Base-by-base conservation (phyloP, 64 coral and sea anemone species). In the Actinia equina region DNA sequence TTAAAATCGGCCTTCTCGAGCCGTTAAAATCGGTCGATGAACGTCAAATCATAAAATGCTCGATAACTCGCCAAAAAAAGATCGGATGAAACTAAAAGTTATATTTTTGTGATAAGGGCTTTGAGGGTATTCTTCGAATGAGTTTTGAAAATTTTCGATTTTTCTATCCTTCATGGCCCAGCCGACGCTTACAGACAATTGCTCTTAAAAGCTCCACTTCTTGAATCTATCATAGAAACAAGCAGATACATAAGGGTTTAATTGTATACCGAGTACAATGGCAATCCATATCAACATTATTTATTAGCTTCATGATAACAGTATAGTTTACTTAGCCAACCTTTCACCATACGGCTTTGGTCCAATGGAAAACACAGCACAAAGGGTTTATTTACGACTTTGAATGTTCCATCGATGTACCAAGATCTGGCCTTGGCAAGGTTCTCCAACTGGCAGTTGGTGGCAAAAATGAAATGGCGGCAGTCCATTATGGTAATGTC, bases 351-450 rank as follows among this genome's bases (percentile, higher is more conserved):
- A 86, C 13, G 16, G 84, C 59, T 19, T 86, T 42, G 20, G 84
- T 86, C 60, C 42, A 67, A 7, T 86, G 84, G 18, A 86, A 86
- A 7, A 51, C 62, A 20, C 84, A 86, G 55, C 84, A 43, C 43
- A 45, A 86, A 86, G 2, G 85, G 44, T n/a, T 41, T 20, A 12
- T 62, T 17, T 2, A 20, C 57, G 14, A 86, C n/a, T 5, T 86
- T 71, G 19, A 86, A 86, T 4, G 85, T 86, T 13, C 85, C 85
- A 44, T 86, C 57, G 25, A 86, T 44, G 44, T 64, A 86, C 85
- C 59, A 86, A 61, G n/a, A 27, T 52, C 71, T 70, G 4, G 85
- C 85, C 17, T 44, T 64, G 61, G 37, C 57, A 13, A 86, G 60
- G 37, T 12, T 27, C 17, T 64, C 20, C 26, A 86, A 61, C 45